Evolutionary conservation across 1,140 invertebrate genomes (phyloP).

Genomic region (Hyposmocoma kahamanoa): DNA sequence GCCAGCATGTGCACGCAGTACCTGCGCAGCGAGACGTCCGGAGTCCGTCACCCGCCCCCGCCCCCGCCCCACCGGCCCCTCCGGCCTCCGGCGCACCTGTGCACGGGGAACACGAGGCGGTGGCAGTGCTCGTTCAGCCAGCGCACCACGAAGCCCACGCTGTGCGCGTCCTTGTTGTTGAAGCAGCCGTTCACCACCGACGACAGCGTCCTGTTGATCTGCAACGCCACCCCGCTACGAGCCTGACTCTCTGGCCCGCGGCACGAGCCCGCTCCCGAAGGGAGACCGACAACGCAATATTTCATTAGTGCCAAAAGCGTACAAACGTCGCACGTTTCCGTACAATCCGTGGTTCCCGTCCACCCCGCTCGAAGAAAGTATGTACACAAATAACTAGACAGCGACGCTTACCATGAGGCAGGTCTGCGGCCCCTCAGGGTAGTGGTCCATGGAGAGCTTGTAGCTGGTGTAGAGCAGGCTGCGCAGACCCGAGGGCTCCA

Average conservation of each 20-base stretch:
- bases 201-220: conserved; percentile 79
- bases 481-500: conserved; percentile 76
- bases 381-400: no score
- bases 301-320: no score
- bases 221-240: no score
- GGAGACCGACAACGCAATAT: no score
- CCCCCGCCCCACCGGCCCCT: no score
- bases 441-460: conserved; percentile 84
- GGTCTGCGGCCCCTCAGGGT: conserved; percentile 77
- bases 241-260: no score
- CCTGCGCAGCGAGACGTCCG: conserved; percentile 23
- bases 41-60: no score
- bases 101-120: conserved; percentile 82
- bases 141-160: conserved; percentile 82
- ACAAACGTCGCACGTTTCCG: no score
- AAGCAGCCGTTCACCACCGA: conserved; percentile 85
- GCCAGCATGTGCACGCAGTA: conserved; percentile 84
- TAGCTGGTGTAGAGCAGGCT: conserved; percentile 81
- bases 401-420: conserved; percentile 68
- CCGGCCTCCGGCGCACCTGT: conserved; percentile 80
- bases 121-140: conserved; percentile 87
- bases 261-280: no score
- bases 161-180: conserved; percentile 83
- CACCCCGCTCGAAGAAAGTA: no score
- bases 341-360: no score